A percentile compares a stretch with the other conserved stretches of the same genome.
phyloP scores from a whole-genome alignment of 2,888 invertebrate species.

The Eledona agricola region DNA sequence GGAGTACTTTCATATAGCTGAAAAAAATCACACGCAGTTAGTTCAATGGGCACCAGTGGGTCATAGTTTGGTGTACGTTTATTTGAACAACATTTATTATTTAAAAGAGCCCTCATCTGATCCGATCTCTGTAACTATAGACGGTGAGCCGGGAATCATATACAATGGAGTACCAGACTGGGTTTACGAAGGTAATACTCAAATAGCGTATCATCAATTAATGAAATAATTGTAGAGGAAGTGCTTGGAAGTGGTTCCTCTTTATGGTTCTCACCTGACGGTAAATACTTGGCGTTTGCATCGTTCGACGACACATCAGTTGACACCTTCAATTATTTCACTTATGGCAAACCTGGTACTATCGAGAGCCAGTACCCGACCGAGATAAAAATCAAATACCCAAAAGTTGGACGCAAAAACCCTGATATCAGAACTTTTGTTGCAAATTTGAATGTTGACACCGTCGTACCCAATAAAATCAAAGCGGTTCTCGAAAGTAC shows the following conservation, averaged over 20 bases:
- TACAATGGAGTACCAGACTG: slow-evolving; percentile 90
- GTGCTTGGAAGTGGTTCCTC: slow-evolving; percentile 84
- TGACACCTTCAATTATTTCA: slow-evolving; percentile 69
- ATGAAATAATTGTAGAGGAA: slow-evolving; percentile 76
- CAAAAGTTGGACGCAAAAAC: slow-evolving; percentile 75
- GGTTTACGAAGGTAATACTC: slow-evolving; percentile 85
- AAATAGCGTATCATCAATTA: neutral
- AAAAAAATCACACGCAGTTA: slow-evolving; percentile 68
- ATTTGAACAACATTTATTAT: slow-evolving; percentile 75
- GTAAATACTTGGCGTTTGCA: slow-evolving; percentile 80
- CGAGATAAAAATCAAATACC: slow-evolving; percentile 75
- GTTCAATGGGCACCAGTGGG: slow-evolving; percentile 69
- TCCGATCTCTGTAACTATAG: slow-evolving; percentile 65
- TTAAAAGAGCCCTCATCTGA: slow-evolving; percentile 54
- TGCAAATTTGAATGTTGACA: slow-evolving; percentile 63
- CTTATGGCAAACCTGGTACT: slow-evolving; percentile 72
- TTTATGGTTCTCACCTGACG: slow-evolving; percentile 87
- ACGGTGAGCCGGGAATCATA: slow-evolving; percentile 61
- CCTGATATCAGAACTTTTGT: slow-evolving; percentile 76
- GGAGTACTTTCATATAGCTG: slow-evolving; percentile 63
- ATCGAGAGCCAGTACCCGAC: slow-evolving; percentile 73
- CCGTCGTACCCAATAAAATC: slow-evolving; percentile 62
- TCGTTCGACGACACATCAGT: slow-evolving; percentile 82
- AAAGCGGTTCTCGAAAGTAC: slow-evolving; percentile 61
- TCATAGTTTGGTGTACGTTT: slow-evolving; percentile 70